Percentiles rank a stretch among this genome's conserved stretches.
Evolutionary conservation across 2,113 vertebrate species (phyloP).

Genomic region (Dipodomys merriami): DNA sequence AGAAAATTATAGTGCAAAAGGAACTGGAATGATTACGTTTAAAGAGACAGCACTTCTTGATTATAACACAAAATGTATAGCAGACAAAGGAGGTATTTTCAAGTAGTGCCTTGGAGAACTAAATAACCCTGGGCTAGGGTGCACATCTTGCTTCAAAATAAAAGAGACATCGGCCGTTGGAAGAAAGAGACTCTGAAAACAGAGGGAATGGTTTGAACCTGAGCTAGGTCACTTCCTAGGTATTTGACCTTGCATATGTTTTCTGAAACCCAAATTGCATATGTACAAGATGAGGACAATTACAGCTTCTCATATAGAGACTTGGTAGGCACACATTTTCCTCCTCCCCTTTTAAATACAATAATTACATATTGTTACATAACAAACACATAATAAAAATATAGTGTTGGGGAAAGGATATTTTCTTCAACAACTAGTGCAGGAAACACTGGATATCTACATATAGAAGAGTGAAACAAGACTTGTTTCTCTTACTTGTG

Average conservation of each 20-base stretch:
- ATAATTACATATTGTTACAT: not conserved
- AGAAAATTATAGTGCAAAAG: not conserved
- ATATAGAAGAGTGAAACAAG: too few relatives aligned
- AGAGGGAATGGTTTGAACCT: not conserved
- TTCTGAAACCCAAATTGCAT: not conserved
- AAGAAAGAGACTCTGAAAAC: slow-evolving; percentile 37
- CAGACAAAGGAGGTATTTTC: slow-evolving; percentile 32
- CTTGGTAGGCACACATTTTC: not conserved
- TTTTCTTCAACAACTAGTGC: too few relatives aligned
- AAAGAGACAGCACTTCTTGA: not conserved
- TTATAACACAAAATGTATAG: not conserved
- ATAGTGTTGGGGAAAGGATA: too few relatives aligned
- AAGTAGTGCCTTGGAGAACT: not conserved
- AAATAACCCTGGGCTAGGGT: not conserved
- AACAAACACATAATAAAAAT: not conserved
- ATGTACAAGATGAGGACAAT: not conserved
- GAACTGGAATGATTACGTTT: not conserved
- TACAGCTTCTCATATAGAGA: not conserved
- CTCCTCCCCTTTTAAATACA: not conserved
- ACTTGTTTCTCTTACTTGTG: too few relatives aligned
- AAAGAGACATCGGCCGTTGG: not conserved
- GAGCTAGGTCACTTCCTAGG: not conserved
- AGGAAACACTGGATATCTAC: too few relatives aligned
- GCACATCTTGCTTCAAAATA: not conserved
- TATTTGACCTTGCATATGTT: not conserved